Conservation (phyloP, 92 coral and sea anemone species). For the Galaxea fascicularis region DNA sequence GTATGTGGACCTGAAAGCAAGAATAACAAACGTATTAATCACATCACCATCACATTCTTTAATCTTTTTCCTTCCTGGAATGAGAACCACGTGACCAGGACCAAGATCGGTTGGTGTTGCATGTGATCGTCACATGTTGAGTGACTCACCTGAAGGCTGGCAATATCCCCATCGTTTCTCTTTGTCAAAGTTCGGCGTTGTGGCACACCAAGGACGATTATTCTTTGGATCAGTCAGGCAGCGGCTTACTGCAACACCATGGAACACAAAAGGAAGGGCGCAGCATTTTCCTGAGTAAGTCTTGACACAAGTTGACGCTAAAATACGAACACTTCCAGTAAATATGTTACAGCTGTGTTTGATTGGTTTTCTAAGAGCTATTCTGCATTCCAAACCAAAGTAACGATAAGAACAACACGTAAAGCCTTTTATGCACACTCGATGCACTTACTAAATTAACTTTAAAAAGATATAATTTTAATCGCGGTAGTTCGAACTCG, state of each 20-base stretch:
- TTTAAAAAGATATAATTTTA: too few relatives aligned
- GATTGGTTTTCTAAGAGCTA: neutral
- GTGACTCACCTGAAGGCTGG: constrained; percentile 61
- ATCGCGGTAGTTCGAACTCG: too few relatives aligned
- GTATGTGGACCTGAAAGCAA: constrained; percentile 14
- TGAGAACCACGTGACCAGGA: neutral
- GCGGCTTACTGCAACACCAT: constrained; percentile 71
- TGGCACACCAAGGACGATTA: constrained; percentile 81
- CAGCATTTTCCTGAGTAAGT: constrained; percentile 85
- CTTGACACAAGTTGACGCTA: constrained; percentile 68
- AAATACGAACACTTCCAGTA: neutral
- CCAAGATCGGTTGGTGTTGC: neutral
- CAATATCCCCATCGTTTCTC: constrained; percentile 89
- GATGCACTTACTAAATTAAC: too few relatives aligned
- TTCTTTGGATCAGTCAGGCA: constrained; percentile 71
- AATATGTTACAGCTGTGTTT: neutral
- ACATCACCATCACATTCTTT: neutral
- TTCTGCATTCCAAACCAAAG: neutral
- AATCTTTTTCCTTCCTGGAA: neutral
- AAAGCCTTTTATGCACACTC: too few relatives aligned
- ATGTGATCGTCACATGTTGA: neutral
- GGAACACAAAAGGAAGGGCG: constrained; percentile 79
- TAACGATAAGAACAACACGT: too few relatives aligned
- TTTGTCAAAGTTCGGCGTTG: constrained; percentile 79
- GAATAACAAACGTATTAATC: neutral